These are phyloP conservation scores for Pteropus rufus DNA, from an alignment of 2,797 vertebrate genomes.

Conservation along the genomic window DNA sequence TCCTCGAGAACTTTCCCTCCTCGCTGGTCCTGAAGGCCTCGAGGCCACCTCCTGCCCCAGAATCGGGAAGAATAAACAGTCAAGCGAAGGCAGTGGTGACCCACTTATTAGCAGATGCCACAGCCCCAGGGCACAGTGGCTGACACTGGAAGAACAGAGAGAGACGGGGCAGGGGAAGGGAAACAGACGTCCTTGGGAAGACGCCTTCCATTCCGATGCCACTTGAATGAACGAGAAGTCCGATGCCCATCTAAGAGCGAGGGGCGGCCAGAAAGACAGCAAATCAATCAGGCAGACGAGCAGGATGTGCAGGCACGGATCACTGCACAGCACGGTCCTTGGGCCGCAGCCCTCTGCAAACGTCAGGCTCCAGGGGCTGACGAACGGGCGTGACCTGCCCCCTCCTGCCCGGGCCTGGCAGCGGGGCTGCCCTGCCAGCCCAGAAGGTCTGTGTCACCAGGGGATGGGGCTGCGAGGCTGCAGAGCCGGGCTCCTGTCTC, in stretches of 20 bases:
- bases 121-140: slow-evolving; percentile 71
- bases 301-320: background rate
- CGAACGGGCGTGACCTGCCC: accelerated
- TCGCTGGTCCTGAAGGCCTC: slow-evolving; percentile 61
- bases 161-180: slow-evolving; percentile 12
- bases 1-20: background rate
- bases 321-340: background rate
- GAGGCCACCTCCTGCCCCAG: slow-evolving; percentile 57
- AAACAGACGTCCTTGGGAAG: slow-evolving; percentile 70
- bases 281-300: accelerated
- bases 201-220: background rate
- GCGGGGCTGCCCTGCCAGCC: background rate
- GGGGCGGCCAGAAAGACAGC: background rate
- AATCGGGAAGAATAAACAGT: slow-evolving; percentile 73
- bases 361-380: background rate
- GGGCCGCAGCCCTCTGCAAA: background rate
- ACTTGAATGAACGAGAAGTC: background rate
- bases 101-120: slow-evolving; percentile 77
- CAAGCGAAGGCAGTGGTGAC: slow-evolving; percentile 73
- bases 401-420: too few species aligned
- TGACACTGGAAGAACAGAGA: slow-evolving; percentile 54
- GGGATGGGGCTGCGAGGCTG: background rate
- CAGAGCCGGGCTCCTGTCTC: background rate
- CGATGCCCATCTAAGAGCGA: background rate
- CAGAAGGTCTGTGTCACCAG: background rate